Evolutionary conservation across 1,140 invertebrate species (phyloP), one percentile per base, ranked within the genome.

Genomic region (Drosophila seguyi): DNA sequence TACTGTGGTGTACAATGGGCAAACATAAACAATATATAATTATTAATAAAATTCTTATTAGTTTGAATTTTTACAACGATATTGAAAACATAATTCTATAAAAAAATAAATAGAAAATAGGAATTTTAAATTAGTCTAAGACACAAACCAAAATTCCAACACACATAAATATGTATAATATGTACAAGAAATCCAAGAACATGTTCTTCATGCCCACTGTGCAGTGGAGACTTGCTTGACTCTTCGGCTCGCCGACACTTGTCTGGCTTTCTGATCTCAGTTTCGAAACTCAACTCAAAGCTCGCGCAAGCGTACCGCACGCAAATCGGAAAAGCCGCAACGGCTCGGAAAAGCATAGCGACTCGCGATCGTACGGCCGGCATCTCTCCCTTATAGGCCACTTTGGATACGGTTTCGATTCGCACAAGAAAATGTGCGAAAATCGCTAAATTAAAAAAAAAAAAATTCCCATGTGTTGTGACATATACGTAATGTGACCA

Each of bases 331-430:
- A 56, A 52, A 44, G 20, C 31, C 2, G 20, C 31, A 16, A 45
- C 42, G 44, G 59, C 27, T 52, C 60, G 66, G 62, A 44, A 69
- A 53, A 67, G 20, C 29, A 34, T 25, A 16, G 8, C 45, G 48
- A 48, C 31, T 65, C 55, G 72, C 59, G 59, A 69, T 72, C 77
- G 31, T 58, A 53, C 44, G 50, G 61, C 63, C 69, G 75, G 61
- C 75, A 63, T 63, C 50, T 63, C 5, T 14, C 7, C 62, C 20
- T 31, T 61, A 8, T 45, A 42, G 55, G 71, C 16, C 38, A 45
- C 72, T 67, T 80, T 87, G 84, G 84, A 83, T 88, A 87, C 84
- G 85, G 84, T 90, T 90, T 84, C 53, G 62, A 76, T 74, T 60
- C 57, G 53, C 55, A 39, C 0, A 47, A 38, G 41, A 69, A 69